Base-by-base conservation (phyloP, 1,140 invertebrate genomes). In the Aricia agestis region DNA sequence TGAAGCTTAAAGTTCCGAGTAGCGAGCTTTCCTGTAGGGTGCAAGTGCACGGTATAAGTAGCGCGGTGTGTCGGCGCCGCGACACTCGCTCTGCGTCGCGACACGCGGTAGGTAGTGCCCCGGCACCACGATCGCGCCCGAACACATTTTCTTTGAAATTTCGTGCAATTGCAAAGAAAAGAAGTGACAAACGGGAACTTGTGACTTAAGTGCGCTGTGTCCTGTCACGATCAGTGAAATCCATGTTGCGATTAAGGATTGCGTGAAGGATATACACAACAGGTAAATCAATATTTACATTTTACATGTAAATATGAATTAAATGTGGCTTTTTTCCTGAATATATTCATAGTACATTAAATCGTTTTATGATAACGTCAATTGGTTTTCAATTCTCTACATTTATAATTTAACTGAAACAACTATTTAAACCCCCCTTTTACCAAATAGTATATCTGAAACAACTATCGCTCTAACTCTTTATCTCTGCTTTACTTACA, bases 61-160 rank as follows among this genome's bases (percentile, higher is more conserved):
- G 68, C n/a, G 69, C 36, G 74, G 66, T 45, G 67, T 70, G 73
- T 67, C 83, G 84, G 78, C 78, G 72, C 80, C 77, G 31, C 58
- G 79, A 78, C 87, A 89, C 80, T 89, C 82, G 75, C 69, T 76
- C 76, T 75, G 76, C 79, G 78, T 75, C 86, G 86, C 86, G 82
- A 72, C 68, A 79, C 82, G 87, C 85, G 88, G 79, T 89, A 89
- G 87, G 88, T 91, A 77, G 88, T 88, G 88, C 85, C 82, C 70
- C 70, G 84, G 84, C 87, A 83, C 84, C 75, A 86, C 89, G 87
- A 88, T 88, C 87, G 73, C 72, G 77, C 75, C 77, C 83, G 80
- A 79, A 74, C 74, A 77, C 85, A 82, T 88, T 91, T 89, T 89
- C 88, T 91, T 91, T 91, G 88, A 91, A 86, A 91, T 81, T 91